Percentiles rank a stretch among this genome's conserved stretches.
Evolutionary conservation across 35 echinoderm and acorn worm species (phyloP).

Genomic region (Ophioderma brevispina): DNA sequence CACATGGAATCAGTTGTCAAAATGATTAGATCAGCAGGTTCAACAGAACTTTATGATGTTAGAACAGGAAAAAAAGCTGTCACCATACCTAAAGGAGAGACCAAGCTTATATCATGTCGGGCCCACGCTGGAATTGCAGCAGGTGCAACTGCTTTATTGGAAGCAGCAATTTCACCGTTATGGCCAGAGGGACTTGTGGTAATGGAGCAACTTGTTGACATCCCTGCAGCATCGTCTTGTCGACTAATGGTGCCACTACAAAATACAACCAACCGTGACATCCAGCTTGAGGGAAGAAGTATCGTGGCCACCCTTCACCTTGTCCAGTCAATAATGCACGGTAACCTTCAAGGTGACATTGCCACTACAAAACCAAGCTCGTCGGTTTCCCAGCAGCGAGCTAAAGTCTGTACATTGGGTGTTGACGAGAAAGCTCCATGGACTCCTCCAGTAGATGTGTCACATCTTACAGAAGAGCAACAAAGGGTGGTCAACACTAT

Average conservation of each 20-base stretch:
- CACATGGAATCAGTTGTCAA: neutral
- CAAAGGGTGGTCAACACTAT: neutral
- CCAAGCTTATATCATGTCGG: neutral
- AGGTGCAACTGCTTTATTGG: neutral
- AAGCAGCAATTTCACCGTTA: neutral
- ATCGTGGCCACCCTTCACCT: neutral
- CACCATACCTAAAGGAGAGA: neutral
- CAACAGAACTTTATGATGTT: neutral
- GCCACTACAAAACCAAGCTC: neutral
- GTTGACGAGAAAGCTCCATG: neutral
- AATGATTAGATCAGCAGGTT: neutral
- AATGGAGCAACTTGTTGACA: neutral
- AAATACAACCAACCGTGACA: neutral
- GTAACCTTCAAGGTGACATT: neutral
- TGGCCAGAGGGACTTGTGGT: neutral
- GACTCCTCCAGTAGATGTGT: conserved; percentile 50
- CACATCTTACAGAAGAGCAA: conserved; percentile 9
- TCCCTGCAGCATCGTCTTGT: neutral
- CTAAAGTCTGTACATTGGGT: neutral
- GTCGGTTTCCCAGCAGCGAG: neutral
- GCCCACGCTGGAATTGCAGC: neutral
- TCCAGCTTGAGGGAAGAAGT: neutral
- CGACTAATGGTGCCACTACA: neutral
- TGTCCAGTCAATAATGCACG: neutral
- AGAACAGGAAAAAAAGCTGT: neutral